A percentile compares a stretch with the other conserved stretches of the same genome.
These are phyloP conservation scores for Mesaphorura yosii DNA, from an alignment of 1,140 invertebrate genomes.

Conservation along the genomic window DNA sequence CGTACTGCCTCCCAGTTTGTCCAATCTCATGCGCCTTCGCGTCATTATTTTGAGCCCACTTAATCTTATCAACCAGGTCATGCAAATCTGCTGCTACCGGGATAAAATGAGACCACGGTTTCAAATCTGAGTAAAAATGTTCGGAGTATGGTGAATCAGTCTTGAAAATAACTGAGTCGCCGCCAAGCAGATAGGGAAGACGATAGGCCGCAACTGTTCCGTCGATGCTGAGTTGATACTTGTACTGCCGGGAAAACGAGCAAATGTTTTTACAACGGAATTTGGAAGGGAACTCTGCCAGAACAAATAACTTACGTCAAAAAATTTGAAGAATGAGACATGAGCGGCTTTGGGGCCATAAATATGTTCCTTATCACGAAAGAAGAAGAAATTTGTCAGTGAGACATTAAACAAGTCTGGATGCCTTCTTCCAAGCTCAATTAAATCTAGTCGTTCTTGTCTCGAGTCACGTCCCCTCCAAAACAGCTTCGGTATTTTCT, in stretches of 20 bases:
- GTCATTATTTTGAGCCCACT: slow-evolving; percentile 71
- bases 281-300: neutral
- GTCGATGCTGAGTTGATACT: slow-evolving; percentile 90
- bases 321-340: slow-evolving; percentile 89
- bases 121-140: slow-evolving; percentile 73
- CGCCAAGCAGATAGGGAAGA: slow-evolving; percentile 78
- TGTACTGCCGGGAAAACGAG: slow-evolving; percentile 57
- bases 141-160: slow-evolving; percentile 88
- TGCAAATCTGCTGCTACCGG: slow-evolving; percentile 66
- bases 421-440: slow-evolving; percentile 62
- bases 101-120: slow-evolving; percentile 69
- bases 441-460: slow-evolving; percentile 64
- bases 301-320: slow-evolving; percentile 57
- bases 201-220: slow-evolving; percentile 92
- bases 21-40: slow-evolving; percentile 56
- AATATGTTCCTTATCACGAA: slow-evolving; percentile 64
- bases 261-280: slow-evolving; percentile 1
- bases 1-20: slow-evolving; percentile 57
- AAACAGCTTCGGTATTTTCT: slow-evolving; percentile 65
- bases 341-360: slow-evolving; percentile 74
- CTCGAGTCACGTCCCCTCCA: slow-evolving; percentile 87
- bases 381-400: slow-evolving; percentile 95
- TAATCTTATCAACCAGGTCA: slow-evolving; percentile 64
- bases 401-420: slow-evolving; percentile 79
- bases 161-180: slow-evolving; percentile 78